These are phyloP conservation scores for Parauchenoglanis punctatus DNA, from an alignment of 2,797 vertebrate genomes.

Conservation along the genomic window DNA sequence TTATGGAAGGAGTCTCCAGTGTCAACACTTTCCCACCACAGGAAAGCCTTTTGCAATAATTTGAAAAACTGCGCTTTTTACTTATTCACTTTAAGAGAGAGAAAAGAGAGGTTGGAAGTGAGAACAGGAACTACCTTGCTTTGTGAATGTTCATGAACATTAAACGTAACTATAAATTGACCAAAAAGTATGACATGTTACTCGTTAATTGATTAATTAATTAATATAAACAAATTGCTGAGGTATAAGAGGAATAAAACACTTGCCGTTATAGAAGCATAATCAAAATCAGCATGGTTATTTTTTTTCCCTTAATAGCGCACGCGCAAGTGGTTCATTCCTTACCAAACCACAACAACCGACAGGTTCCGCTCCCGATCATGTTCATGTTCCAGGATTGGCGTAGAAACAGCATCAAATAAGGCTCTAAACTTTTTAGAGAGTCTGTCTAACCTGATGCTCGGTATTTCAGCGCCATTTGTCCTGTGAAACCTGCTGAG, in stretches of 20 bases:
- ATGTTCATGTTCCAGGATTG: neutral
- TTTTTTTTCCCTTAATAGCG: neutral
- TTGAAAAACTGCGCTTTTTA: too few species aligned
- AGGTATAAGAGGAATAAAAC: neutral
- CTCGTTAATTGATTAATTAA: too few species aligned
- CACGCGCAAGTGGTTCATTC: neutral
- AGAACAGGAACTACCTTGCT: neutral
- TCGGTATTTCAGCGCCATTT: neutral
- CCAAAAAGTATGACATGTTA: neutral
- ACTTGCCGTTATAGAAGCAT: neutral
- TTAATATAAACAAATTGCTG: neutral
- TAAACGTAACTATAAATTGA: neutral
- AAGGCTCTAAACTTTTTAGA: neutral
- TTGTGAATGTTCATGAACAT: neutral
- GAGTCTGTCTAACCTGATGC: neutral
- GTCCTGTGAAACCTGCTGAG: conserved; percentile 12
- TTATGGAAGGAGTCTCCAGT: neutral
- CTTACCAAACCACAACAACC: neutral
- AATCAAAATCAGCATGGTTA: neutral
- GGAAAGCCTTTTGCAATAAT: neutral
- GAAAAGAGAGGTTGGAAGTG: neutral
- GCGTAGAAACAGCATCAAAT: neutral
- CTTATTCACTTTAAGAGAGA: neutral
- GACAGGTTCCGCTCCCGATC: neutral
- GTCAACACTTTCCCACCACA: neutral